Evolutionary conservation across 37 sponge, comb jelly and placozoan species (phyloP).

Genomic region (Mnemiopsis leidyi): DNA sequence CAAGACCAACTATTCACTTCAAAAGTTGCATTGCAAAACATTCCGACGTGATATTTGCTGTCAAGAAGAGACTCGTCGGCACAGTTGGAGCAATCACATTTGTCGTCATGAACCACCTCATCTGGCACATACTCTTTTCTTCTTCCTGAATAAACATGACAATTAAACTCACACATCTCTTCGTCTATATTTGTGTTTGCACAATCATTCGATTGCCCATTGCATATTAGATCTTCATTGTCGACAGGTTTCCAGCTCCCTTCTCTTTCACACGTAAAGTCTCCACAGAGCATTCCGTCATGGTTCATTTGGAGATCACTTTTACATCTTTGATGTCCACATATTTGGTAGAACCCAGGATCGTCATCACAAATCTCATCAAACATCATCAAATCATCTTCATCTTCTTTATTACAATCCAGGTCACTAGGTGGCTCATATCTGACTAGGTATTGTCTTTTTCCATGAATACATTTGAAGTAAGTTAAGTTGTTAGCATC

Average conservation of each 20-base stretch:
- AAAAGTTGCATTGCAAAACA: not conserved
- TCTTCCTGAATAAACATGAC: not conserved
- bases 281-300: not conserved
- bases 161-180: not conserved
- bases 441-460: not conserved
- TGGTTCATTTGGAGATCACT: not conserved
- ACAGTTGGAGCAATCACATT: not conserved
- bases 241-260: not conserved
- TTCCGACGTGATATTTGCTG: not conserved
- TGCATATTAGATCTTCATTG: not conserved
- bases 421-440: not conserved
- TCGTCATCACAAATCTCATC: slow-evolving; percentile 4
- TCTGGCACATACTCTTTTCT: not conserved
- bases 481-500: not conserved
- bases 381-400: not conserved
- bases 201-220: not conserved
- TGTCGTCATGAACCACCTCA: not conserved
- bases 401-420: not conserved
- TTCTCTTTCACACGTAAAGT: not conserved
- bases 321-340: not conserved
- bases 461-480: not conserved
- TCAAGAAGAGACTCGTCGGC: not conserved
- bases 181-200: not conserved
- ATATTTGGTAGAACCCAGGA: slow-evolving; percentile 29
- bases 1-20: not conserved